Percentiles rank a stretch among this genome's conserved stretches.
phyloP scores from a whole-genome alignment of 2,888 invertebrate species.

The Busseola fusca region DNA sequence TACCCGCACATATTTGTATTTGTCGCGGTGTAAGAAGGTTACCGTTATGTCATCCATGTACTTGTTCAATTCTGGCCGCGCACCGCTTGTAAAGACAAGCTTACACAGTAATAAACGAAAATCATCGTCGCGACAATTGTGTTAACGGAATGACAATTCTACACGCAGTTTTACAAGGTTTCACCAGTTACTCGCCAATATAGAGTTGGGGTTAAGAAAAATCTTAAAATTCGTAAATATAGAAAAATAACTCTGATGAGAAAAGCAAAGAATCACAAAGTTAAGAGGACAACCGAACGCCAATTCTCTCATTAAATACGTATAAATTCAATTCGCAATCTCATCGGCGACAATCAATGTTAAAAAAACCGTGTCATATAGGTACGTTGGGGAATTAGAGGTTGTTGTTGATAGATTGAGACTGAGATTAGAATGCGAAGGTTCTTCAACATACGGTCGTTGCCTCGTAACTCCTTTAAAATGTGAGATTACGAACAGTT shows the following conservation, averaged over 20 bases:
- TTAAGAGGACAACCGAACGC: background rate
- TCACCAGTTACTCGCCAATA: background rate
- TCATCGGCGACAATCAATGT: background rate
- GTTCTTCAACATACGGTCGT: background rate
- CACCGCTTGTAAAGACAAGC: background rate
- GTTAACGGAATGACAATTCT: constrained; percentile 4
- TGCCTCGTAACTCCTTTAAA: background rate
- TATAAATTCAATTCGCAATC: background rate
- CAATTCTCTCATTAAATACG: background rate
- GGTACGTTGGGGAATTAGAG: background rate
- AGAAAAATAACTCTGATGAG: background rate
- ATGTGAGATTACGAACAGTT: background rate
- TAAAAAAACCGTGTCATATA: background rate
- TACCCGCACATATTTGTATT: background rate
- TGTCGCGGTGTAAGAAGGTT: background rate
- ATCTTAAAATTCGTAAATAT: background rate
- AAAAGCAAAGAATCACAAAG: background rate
- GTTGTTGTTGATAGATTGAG: background rate
- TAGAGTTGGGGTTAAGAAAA: background rate
- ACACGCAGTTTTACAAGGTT: constrained; percentile 7
- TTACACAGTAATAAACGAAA: constrained; percentile 6
- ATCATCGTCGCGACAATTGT: constrained; percentile 5
- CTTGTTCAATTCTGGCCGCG: background rate
- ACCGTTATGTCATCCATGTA: constrained; percentile 5
- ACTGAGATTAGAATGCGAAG: background rate